Evolutionary conservation across 2,797 vertebrate species (phyloP).

Genomic region (Enteromius afrohamiltoni): DNA sequence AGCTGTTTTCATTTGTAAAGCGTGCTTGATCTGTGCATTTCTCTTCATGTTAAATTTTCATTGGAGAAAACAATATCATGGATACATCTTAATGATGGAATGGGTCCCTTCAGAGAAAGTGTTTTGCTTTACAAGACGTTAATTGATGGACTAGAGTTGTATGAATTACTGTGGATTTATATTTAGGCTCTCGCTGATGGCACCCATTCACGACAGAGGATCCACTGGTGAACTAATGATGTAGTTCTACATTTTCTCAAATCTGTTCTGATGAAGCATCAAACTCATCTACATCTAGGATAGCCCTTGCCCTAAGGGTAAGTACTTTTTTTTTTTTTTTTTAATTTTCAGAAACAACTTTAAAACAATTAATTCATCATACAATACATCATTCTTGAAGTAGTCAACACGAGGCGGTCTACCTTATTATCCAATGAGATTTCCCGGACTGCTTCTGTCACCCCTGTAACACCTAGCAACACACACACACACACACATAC

Average conservation of each 20-base stretch:
- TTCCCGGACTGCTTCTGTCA: constrained; percentile 89
- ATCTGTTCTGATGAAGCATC: background rate
- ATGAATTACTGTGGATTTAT: background rate
- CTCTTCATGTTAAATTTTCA: background rate
- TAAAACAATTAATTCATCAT: background rate
- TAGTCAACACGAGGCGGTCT: constrained; percentile 23
- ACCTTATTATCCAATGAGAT: constrained; percentile 98
- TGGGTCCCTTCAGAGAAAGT: background rate
- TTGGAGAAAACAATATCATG: background rate
- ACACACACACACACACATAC: no score
- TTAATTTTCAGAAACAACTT: background rate
- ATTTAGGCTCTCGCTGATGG: background rate
- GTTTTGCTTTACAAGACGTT: background rate
- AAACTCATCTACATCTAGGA: background rate
- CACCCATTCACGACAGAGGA: background rate
- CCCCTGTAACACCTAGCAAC: constrained; percentile 80
- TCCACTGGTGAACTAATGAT: background rate
- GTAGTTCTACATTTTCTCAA: background rate
- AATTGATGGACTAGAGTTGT: background rate
- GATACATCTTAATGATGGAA: background rate
- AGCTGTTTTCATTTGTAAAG: background rate
- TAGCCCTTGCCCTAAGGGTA: background rate
- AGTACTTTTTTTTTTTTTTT: background rate
- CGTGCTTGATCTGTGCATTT: background rate
- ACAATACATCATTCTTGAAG: background rate